Conservation (phyloP, 2,797 vertebrate genomes). For the Carcharodon carcharias region DNA sequence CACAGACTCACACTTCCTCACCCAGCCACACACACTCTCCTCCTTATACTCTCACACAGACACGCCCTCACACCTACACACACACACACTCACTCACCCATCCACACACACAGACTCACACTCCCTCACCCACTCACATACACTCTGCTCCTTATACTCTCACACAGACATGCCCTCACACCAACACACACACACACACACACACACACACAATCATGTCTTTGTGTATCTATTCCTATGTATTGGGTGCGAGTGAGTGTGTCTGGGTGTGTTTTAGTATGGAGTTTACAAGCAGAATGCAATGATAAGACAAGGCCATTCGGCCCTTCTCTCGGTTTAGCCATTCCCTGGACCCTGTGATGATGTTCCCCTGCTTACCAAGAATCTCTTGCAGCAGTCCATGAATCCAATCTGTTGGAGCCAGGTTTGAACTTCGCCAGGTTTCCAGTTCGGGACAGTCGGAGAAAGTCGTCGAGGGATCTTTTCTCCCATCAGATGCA, state of each 20-base stretch:
- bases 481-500: conserved; percentile 79
- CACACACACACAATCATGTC: no score
- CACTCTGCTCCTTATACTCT: no score
- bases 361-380: conserved; percentile 57
- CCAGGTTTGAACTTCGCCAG: conserved; percentile 84
- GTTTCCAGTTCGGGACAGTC: conserved; percentile 89
- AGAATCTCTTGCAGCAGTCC: conserved; percentile 71
- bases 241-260: no score
- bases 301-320: no score
- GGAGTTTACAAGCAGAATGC: no score
- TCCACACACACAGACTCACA: no score
- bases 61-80: neutral
- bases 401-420: conserved; percentile 89
- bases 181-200: no score
- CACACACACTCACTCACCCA: neutral
- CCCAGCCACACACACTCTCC: neutral
- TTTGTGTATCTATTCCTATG: no score
- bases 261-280: no score
- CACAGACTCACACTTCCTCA: neutral
- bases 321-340: neutral
- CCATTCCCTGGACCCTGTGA: neutral
- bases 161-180: no score
- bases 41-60: neutral
- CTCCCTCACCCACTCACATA: no score
- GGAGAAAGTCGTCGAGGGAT: conserved; percentile 78